A percentile compares a stretch with the other conserved stretches of the same genome.
phyloP scores from a whole-genome alignment of 2,888 invertebrate species.

The Phaedon cochleariae region DNA sequence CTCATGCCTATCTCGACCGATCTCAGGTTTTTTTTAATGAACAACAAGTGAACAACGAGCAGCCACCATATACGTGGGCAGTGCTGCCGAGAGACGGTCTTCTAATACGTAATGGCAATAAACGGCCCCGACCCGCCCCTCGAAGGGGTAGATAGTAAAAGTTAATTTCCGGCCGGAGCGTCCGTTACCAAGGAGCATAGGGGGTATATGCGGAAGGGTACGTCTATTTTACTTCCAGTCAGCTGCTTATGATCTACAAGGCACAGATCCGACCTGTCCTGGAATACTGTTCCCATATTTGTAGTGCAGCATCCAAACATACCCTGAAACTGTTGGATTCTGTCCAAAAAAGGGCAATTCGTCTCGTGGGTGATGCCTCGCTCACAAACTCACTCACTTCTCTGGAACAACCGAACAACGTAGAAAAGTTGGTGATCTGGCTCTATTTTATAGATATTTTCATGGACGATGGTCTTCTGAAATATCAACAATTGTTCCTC shows the following conservation, averaged over 20 bases:
- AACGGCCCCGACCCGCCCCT: constrained; percentile 45
- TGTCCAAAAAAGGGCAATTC: no score
- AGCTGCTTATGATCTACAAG: neutral
- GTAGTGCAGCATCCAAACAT: no score
- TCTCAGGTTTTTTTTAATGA: constrained; percentile 18
- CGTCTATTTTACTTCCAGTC: neutral
- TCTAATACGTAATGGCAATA: constrained; percentile 41
- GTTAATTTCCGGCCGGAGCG: constrained; percentile 51
- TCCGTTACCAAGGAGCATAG: constrained; percentile 31
- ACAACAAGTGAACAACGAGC: constrained; percentile 10
- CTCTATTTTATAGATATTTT: no score
- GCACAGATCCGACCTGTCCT: neutral
- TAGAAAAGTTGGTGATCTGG: no score
- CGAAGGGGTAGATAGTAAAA: constrained; percentile 50
- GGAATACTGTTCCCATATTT: no score
- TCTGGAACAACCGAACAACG: no score
- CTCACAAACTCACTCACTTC: no score
- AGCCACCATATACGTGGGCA: constrained; percentile 28
- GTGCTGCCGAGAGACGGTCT: constrained; percentile 25
- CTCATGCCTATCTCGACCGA: constrained; percentile 16
- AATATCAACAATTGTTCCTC: no score
- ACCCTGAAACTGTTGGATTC: no score
- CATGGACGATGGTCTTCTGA: no score
- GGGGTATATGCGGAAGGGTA: neutral
- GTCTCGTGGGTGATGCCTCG: no score